Conservation (phyloP, 2,113 vertebrate genomes). For the Phalacrocorax aristotelis region DNA sequence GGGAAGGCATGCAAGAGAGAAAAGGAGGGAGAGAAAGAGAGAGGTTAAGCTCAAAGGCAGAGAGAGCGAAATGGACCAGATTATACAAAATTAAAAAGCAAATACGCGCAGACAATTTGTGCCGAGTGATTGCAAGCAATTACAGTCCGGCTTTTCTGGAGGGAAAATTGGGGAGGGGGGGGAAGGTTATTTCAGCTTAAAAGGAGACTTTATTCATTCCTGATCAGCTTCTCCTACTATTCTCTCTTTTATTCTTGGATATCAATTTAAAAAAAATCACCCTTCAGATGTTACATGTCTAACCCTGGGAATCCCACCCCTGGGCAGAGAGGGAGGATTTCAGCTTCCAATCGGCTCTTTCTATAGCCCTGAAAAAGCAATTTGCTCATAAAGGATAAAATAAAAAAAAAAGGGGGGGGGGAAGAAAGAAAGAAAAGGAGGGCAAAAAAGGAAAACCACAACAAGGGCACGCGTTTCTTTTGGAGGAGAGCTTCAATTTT, state of each 20-base stretch:
- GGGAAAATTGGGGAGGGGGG: conserved; percentile 73
- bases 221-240: conserved; percentile 83
- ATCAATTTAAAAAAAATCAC: conserved; percentile 79
- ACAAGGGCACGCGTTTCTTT: conserved; percentile 72
- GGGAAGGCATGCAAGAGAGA: conserved; percentile 22
- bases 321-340: conserved; percentile 77
- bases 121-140: conserved; percentile 85
- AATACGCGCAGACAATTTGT: conserved; percentile 85
- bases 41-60: conserved; percentile 84
- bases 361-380: conserved; percentile 81
- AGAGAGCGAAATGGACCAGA: conserved; percentile 84
- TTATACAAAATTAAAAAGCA: conserved; percentile 91
- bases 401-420: neutral
- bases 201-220: conserved; percentile 86
- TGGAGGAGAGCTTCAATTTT: conserved; percentile 79
- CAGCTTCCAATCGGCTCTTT: conserved; percentile 77
- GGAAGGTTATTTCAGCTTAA: conserved; percentile 79
- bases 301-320: conserved; percentile 78
- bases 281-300: conserved; percentile 78
- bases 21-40: conserved; percentile 59
- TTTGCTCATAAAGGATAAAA: conserved; percentile 78
- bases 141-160: conserved; percentile 84
- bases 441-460: conserved; percentile 68
- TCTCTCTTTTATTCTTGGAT: conserved; percentile 83
- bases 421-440: neutral